Percentiles rank a stretch among this genome's conserved stretches.
phyloP scores from a whole-genome alignment of 2,797 vertebrate species.

The Bufotes viridis region DNA sequence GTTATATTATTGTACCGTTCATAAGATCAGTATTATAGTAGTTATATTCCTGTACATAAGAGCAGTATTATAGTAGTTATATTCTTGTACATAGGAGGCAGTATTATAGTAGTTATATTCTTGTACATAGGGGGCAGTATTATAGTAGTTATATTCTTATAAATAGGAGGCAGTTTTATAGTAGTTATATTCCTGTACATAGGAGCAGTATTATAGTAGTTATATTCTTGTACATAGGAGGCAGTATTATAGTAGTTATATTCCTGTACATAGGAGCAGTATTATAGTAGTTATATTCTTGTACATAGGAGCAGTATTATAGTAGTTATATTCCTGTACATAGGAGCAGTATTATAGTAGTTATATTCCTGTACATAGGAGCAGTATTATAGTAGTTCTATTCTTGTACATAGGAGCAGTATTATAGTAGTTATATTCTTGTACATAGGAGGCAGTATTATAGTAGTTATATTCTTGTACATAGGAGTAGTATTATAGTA shows the following conservation, averaged over 20 bases:
- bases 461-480: neutral
- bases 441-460: neutral
- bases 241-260: conserved; percentile 14
- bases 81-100: conserved; percentile 3
- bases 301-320: no score
- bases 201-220: conserved; percentile 12
- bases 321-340: no score
- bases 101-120: conserved; percentile 16
- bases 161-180: neutral
- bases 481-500: neutral
- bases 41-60: conserved; percentile 5
- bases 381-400: no score
- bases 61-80: conserved; percentile 6
- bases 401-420: no score
- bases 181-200: conserved; percentile 9
- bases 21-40: neutral
- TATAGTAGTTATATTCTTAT: neutral
- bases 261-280: no score
- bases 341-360: no score
- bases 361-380: no score
- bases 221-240: neutral
- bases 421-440: neutral
- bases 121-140: neutral
- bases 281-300: no score
- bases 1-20: neutral